Evolutionary conservation across 2,888 invertebrate genomes (phyloP).

Genomic region (Dendrolimus pini): DNA sequence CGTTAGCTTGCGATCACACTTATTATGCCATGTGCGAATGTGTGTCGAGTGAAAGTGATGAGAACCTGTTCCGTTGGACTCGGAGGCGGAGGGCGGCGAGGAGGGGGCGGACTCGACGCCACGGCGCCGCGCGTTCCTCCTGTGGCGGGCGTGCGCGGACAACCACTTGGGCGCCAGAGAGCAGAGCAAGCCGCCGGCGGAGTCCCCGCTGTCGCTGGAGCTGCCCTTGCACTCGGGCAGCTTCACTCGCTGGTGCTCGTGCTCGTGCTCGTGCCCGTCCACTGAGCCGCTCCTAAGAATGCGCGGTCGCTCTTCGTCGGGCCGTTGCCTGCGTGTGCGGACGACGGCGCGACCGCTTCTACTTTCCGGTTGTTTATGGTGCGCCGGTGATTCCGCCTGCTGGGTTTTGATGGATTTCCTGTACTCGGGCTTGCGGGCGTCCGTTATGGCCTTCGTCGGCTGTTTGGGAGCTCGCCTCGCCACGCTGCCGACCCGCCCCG

Average conservation of each 20-base stretch:
- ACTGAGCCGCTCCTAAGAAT: neutral
- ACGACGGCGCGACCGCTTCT: constrained; percentile 4
- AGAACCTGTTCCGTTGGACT: constrained; percentile 11
- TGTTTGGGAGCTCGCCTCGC: constrained; percentile 8
- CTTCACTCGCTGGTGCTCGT: neutral
- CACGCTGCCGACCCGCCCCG: constrained; percentile 7
- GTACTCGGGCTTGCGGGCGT: constrained; percentile 1
- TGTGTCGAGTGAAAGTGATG: constrained; percentile 1
- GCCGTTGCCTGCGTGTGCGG: neutral
- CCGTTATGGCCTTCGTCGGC: constrained; percentile 7
- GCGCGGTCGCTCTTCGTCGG: constrained; percentile 1
- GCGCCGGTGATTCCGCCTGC: neutral
- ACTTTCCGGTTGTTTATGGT: neutral
- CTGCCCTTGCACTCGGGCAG: constrained; percentile 19
- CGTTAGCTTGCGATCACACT: neutral
- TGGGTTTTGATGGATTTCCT: neutral
- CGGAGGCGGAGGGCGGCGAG: constrained; percentile 16
- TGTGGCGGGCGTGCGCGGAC: constrained; percentile 27
- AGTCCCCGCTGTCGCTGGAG: constrained; percentile 51
- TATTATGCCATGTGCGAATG: neutral
- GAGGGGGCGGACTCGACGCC: constrained; percentile 27
- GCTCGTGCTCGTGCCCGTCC: neutral
- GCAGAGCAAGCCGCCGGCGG: constrained; percentile 49
- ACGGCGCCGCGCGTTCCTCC: constrained; percentile 17
- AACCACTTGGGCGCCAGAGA: constrained; percentile 58